Evolutionary conservation across 2,113 vertebrate genomes (phyloP).

Genomic region (Lamprotornis superbus): DNA sequence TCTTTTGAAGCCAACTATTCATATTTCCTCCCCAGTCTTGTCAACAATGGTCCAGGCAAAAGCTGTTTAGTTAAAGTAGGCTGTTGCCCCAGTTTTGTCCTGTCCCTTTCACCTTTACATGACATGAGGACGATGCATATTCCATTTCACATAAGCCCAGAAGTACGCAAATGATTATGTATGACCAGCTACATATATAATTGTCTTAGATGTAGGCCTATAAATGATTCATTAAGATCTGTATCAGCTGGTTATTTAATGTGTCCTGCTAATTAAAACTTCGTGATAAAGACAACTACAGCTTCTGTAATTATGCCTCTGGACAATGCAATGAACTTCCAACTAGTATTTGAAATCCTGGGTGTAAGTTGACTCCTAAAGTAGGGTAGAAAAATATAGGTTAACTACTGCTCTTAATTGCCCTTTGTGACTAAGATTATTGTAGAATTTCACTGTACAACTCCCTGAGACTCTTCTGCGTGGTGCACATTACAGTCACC

Average conservation of each 20-base stretch:
- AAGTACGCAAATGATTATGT: neutral
- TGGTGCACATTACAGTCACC: neutral
- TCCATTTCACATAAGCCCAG: neutral
- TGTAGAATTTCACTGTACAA: neutral
- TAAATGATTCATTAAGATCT: slow-evolving; percentile 67
- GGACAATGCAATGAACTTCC: neutral
- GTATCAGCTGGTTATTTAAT: slow-evolving; percentile 60
- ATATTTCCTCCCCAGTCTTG: neutral
- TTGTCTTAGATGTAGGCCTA: slow-evolving; percentile 45
- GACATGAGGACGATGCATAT: neutral
- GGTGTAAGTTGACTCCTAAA: neutral
- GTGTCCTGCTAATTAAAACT: slow-evolving; percentile 63
- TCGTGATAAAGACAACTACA: slow-evolving; percentile 32
- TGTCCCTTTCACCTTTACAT: neutral
- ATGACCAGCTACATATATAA: slow-evolving; percentile 24
- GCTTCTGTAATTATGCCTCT: slow-evolving; percentile 55
- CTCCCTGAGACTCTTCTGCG: neutral
- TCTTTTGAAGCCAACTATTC: neutral
- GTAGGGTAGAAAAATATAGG: slow-evolving; percentile 41
- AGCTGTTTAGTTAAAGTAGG: neutral
- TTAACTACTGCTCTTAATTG: slow-evolving; percentile 48
- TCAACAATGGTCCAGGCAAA: neutral
- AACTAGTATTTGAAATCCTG: slow-evolving; percentile 5
- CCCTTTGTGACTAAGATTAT: neutral
- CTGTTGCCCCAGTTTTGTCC: neutral